phyloP scores from a whole-genome alignment of 2,113 vertebrate genomes.

The Sapayoa aenigma region DNA sequence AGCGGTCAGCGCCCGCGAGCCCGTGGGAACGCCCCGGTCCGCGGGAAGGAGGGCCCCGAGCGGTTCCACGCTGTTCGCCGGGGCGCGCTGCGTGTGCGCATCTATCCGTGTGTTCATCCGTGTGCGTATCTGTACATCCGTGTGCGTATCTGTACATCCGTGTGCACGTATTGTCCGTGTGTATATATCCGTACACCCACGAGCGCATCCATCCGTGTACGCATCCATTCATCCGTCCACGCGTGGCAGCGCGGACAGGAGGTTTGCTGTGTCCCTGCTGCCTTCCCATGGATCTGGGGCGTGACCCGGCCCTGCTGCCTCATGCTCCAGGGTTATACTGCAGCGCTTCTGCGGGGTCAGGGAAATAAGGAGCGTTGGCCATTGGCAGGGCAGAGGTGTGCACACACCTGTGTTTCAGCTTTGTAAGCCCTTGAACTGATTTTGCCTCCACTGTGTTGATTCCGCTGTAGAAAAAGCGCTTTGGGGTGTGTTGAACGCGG shows the following conservation, averaged over 20 bases:
- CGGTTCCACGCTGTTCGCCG: rapidly evolving
- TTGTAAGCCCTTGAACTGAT: no score
- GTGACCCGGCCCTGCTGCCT: no score
- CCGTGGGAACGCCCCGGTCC: no score
- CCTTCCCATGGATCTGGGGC: rapidly evolving
- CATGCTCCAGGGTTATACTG: rapidly evolving
- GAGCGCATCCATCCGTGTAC: no score
- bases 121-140: background rate
- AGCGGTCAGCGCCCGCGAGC: rapidly evolving
- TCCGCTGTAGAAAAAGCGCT: background rate
- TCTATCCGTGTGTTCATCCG: no score
- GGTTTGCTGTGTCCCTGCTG: background rate
- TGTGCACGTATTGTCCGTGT: no score
- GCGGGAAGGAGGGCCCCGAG: background rate
- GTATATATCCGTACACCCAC: background rate
- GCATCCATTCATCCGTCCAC: background rate
- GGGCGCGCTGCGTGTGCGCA: background rate
- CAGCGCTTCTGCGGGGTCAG: rapidly evolving
- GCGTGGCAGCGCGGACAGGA: background rate
- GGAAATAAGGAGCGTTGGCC: rapidly evolving
- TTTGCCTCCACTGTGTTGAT: rapidly evolving
- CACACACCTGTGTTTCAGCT: rapidly evolving
- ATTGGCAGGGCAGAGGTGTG: rapidly evolving
- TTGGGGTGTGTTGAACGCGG: rapidly evolving
- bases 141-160: no score